Percentiles rank a stretch among this genome's conserved stretches.
Evolutionary conservation across 2,797 vertebrate species (phyloP).

Genomic region (Mormyrops boulengeri): DNA sequence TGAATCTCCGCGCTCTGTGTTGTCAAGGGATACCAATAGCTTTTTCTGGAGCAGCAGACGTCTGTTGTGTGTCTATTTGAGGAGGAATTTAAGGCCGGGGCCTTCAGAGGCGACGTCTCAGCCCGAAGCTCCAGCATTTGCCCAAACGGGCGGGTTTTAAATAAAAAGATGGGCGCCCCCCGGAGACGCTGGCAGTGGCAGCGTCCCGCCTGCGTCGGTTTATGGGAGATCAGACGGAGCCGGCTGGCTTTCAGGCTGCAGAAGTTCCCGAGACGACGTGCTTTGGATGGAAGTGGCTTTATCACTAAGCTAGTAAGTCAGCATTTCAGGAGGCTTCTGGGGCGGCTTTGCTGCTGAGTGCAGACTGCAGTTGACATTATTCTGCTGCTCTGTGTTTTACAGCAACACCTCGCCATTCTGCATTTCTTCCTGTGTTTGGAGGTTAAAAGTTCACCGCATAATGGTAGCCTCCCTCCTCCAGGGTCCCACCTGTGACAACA

Average conservation of each 20-base stretch:
- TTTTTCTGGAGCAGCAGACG: background rate
- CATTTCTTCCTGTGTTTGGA: background rate
- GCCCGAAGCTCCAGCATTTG: background rate
- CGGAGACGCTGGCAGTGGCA: background rate
- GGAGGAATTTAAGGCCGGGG: background rate
- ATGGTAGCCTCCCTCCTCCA: background rate
- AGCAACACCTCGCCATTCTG: background rate
- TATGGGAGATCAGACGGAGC: slow-evolving; percentile 1
- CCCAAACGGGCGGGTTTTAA: background rate
- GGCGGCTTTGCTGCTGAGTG: background rate
- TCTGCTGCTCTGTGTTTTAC: background rate
- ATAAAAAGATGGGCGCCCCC: background rate
- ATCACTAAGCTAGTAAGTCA: background rate
- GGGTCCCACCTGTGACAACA: background rate
- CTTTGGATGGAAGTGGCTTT: background rate
- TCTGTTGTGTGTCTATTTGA: slow-evolving; percentile 3
- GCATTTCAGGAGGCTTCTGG: background rate
- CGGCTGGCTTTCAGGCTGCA: background rate
- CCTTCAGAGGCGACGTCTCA: background rate
- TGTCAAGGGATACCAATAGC: slow-evolving; percentile 9
- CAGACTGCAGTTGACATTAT: background rate
- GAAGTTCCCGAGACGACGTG: background rate
- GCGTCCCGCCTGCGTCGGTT: background rate
- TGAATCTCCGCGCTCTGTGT: background rate
- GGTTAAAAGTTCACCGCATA: background rate